phyloP scores from a whole-genome alignment of 2,113 vertebrate species.

The Oncorhynchus nerka region DNA sequence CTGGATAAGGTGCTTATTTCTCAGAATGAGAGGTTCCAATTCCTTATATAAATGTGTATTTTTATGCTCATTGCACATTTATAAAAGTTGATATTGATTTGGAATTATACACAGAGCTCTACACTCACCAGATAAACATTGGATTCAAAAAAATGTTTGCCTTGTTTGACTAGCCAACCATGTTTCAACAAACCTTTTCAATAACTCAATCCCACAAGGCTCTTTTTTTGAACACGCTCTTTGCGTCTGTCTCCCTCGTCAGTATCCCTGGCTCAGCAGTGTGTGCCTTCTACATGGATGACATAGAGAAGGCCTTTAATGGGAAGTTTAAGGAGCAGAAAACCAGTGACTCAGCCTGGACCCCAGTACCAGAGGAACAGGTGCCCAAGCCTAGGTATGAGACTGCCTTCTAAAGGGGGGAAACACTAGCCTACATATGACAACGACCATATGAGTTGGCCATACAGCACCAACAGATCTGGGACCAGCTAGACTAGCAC shows the following conservation, averaged over 20 bases:
- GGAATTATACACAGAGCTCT: no score
- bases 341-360: conserved; percentile 80
- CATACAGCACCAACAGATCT: no score
- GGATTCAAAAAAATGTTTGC: no score
- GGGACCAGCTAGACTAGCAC: no score
- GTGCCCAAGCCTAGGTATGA: conserved; percentile 83
- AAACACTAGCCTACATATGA: neutral
- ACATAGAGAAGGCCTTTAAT: conserved; percentile 82
- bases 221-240: neutral
- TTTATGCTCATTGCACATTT: no score
- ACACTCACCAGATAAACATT: no score
- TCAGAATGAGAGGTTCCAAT: no score
- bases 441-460: no score
- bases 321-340: conserved; percentile 88
- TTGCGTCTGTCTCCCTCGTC: conserved; percentile 5
- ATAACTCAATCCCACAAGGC: neutral
- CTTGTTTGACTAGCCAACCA: neutral
- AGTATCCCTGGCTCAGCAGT: conserved; percentile 92
- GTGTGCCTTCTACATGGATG: conserved; percentile 91
- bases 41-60: no score
- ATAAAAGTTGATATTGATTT: no score
- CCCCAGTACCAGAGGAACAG: conserved; percentile 79
- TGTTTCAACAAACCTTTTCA: neutral
- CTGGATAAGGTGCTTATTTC: no score
- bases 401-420: no score